phyloP scores from a whole-genome alignment of 1,140 invertebrate species.

The Hycleus phaleratus region DNA sequence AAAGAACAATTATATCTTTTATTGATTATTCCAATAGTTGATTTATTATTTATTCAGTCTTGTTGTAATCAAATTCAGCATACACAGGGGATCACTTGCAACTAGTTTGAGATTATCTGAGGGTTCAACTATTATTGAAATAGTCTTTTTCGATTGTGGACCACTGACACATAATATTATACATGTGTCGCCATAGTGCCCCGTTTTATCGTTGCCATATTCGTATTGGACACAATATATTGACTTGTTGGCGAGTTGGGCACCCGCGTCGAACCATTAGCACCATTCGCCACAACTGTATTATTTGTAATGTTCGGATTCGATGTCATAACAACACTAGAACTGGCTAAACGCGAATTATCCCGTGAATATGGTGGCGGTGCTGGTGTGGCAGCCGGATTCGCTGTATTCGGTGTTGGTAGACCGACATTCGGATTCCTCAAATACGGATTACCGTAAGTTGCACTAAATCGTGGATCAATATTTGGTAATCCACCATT shows the following conservation, averaged over 20 bases:
- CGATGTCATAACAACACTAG: slow-evolving; percentile 30
- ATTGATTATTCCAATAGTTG: slow-evolving; percentile 9
- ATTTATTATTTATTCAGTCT: slow-evolving; percentile 25
- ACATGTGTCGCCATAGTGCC: slow-evolving; percentile 55
- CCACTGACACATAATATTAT: slow-evolving; percentile 36
- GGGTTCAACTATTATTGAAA: neutral
- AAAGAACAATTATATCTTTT: slow-evolving; percentile 12
- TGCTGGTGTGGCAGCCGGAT: slow-evolving; percentile 68
- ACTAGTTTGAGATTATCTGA: neutral
- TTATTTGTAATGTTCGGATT: slow-evolving; percentile 35
- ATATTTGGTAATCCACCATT: slow-evolving; percentile 50
- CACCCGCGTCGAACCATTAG: slow-evolving; percentile 43
- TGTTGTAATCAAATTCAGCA: slow-evolving; percentile 16
- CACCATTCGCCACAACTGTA: slow-evolving; percentile 34
- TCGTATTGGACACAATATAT: slow-evolving; percentile 41
- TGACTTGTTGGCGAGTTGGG: slow-evolving; percentile 46
- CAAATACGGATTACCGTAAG: slow-evolving; percentile 82
- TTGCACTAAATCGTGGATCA: slow-evolving; percentile 78
- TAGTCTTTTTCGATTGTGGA: no score
- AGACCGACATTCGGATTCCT: slow-evolving; percentile 48
- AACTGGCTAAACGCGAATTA: slow-evolving; percentile 30
- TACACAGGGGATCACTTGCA: slow-evolving; percentile 18
- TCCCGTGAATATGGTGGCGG: slow-evolving; percentile 58
- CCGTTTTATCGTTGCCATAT: slow-evolving; percentile 47
- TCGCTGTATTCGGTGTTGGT: slow-evolving; percentile 54